Evolutionary conservation across 1,140 invertebrate genomes (phyloP).

Genomic region (Drosophila lacteicornis): DNA sequence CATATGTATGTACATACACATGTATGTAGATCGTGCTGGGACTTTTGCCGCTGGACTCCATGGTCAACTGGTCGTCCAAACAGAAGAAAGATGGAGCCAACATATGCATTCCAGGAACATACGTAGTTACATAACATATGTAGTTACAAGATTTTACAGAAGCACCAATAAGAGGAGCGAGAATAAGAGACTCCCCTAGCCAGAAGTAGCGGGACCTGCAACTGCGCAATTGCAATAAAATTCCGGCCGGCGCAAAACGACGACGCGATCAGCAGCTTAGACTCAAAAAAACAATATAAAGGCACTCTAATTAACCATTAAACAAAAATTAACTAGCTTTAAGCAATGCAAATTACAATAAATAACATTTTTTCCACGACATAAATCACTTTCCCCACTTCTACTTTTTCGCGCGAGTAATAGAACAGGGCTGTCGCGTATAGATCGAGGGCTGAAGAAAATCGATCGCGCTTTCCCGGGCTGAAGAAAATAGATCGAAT

Average conservation of each 20-base stretch:
- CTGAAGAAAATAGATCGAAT: not conserved
- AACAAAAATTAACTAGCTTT: not conserved
- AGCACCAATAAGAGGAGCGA: not conserved
- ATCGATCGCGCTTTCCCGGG: no score
- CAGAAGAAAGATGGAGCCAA: not conserved
- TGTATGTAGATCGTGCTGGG: conserved; percentile 8
- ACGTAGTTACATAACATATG: no score
- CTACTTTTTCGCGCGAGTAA: no score
- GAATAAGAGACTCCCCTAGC: conserved; percentile 44
- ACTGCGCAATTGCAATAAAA: conserved; percentile 33
- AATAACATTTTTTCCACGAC: not conserved
- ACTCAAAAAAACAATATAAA: not conserved
- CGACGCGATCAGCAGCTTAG: conserved; percentile 58
- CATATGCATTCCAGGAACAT: no score
- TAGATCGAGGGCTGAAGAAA: not conserved
- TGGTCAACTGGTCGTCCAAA: conserved; percentile 20
- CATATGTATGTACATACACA: no score
- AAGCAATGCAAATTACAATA: not conserved
- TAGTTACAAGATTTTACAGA: not conserved
- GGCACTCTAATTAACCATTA: conserved; percentile 7
- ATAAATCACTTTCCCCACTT: no score
- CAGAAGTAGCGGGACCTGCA: conserved; percentile 20
- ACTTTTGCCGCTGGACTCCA: conserved; percentile 34
- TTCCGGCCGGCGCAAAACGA: conserved; percentile 47
- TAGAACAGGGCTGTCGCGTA: no score